These are phyloP conservation scores for Rhagium mordax DNA, from an alignment of 2,888 invertebrate genomes.

Conservation along the genomic window DNA sequence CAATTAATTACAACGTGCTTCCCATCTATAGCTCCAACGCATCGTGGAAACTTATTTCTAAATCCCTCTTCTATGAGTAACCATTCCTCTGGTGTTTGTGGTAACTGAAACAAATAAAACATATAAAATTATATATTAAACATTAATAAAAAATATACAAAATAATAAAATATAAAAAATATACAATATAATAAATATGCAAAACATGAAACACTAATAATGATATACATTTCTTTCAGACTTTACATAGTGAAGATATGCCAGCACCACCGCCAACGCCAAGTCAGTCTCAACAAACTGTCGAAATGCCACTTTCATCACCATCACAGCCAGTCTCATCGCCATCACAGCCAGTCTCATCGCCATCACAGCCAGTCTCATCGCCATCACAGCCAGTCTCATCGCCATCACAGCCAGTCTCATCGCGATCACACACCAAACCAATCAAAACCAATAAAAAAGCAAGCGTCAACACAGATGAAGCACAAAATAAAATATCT, in stretches of 20 bases:
- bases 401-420: too few relatives aligned
- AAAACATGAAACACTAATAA: too few relatives aligned
- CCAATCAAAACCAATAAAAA: neutral
- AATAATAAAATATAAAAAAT: neutral
- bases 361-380: too few relatives aligned
- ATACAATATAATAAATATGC: too few relatives aligned
- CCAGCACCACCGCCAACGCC: too few relatives aligned
- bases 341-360: too few relatives aligned
- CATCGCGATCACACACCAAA: conserved; percentile 9
- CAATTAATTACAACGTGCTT: neutral
- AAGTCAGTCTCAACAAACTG: conserved; percentile 18
- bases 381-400: too few relatives aligned
- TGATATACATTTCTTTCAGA: conserved; percentile 7
- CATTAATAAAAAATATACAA: neutral
- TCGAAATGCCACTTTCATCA: conserved; percentile 6
- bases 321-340: too few relatives aligned
- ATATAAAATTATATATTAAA: too few relatives aligned
- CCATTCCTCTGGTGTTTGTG: neutral
- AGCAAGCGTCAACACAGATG: neutral
- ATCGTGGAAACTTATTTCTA: neutral
- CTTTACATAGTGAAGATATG: too few relatives aligned
- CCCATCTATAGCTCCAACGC: neutral
- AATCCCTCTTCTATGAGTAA: neutral
- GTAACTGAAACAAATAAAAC: neutral
- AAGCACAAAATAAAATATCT: too few relatives aligned